phyloP scores from a whole-genome alignment of 1,140 invertebrate genomes.

The Matsumurasca onukii region DNA sequence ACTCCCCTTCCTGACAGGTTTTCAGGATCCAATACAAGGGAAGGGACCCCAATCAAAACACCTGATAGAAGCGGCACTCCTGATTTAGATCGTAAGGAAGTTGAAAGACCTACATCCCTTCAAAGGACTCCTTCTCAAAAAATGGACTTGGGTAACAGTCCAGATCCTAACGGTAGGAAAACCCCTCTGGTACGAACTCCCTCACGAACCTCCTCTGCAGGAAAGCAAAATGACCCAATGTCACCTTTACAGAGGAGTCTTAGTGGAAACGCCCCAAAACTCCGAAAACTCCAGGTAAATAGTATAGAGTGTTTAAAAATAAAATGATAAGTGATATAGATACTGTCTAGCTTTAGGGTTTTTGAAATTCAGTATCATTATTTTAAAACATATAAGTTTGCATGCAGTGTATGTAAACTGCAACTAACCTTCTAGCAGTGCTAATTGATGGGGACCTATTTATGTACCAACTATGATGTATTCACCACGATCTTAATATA shows the following conservation, averaged over 20 bases:
- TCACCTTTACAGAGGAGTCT: constrained; percentile 14
- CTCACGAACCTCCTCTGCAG: constrained; percentile 3
- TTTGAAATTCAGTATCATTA: neutral
- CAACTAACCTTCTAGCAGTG: neutral
- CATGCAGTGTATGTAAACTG: neutral
- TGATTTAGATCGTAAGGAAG: neutral
- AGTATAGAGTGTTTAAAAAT: too few relatives aligned
- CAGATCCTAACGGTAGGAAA: constrained; percentile 4
- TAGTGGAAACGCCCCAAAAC: constrained; percentile 26
- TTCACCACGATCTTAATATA: too few relatives aligned
- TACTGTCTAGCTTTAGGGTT: too few relatives aligned
- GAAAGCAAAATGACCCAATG: neutral
- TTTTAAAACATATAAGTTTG: constrained; percentile 5
- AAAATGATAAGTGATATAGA: too few relatives aligned
- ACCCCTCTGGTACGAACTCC: constrained; percentile 24
- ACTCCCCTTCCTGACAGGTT: constrained; percentile 3
- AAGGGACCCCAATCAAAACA: neutral
- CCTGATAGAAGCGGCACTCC: neutral
- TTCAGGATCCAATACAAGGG: neutral
- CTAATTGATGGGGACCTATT: too few relatives aligned
- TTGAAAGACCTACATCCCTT: constrained; percentile 23
- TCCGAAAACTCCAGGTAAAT: constrained; percentile 25
- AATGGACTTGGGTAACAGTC: constrained; percentile 2
- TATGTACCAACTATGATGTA: too few relatives aligned
- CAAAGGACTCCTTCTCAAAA: constrained; percentile 19